phyloP scores from a whole-genome alignment of 2,797 vertebrate species.

The Australoheros facetus region DNA sequence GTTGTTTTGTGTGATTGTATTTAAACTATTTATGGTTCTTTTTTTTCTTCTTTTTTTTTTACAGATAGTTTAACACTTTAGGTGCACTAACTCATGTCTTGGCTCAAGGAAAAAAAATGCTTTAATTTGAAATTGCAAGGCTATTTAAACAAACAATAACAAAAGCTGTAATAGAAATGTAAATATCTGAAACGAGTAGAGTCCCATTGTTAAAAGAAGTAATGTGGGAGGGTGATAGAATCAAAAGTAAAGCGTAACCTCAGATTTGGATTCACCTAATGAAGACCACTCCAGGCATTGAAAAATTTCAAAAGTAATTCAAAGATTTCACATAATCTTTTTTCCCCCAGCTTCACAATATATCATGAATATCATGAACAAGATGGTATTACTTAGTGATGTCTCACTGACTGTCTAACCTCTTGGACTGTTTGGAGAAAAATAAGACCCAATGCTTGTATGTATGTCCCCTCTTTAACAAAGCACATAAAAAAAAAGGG shows the following conservation, averaged over 20 bases:
- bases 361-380: conserved; percentile 18
- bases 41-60: too few species aligned
- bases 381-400: conserved; percentile 26
- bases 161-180: background rate
- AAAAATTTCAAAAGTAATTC: background rate
- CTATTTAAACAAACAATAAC: background rate
- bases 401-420: conserved; percentile 40
- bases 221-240: background rate
- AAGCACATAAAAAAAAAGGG: conserved; percentile 53
- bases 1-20: background rate
- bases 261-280: background rate
- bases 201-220: background rate
- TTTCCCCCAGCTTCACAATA: background rate
- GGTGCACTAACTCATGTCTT: background rate
- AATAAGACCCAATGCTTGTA: conserved; percentile 4
- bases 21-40: background rate
- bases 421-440: conserved; percentile 34
- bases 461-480: conserved; percentile 41
- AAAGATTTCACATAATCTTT: background rate
- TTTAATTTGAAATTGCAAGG: background rate
- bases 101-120: background rate
- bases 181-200: background rate
- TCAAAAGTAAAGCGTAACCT: too few species aligned
- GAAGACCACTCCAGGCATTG: fast-evolving
- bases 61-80: background rate